Evolutionary conservation across 2,113 vertebrate species (phyloP).

Genomic region (Salvelinus sp.): DNA sequence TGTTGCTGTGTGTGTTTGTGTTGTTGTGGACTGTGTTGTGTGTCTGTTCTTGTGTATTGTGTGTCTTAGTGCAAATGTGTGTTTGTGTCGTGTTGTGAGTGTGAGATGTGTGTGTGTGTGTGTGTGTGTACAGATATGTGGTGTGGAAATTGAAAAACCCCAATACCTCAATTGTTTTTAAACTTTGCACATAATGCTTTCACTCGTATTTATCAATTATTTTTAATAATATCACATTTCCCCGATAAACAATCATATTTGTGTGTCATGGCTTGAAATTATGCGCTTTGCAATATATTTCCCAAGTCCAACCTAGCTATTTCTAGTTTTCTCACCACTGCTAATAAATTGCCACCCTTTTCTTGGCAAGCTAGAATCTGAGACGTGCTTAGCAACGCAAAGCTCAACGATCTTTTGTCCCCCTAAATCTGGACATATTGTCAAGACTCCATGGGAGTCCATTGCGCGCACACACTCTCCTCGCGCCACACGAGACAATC

Average conservation of each 20-base stretch:
- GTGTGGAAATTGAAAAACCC: neutral
- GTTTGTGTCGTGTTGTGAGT: neutral
- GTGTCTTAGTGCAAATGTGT: too few relatives aligned
- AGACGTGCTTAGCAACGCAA: slow-evolving; percentile 88
- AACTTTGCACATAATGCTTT: neutral
- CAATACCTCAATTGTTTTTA: neutral
- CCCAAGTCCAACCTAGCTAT: neutral
- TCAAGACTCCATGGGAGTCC: slow-evolving; percentile 77
- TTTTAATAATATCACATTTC: neutral
- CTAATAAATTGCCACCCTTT: slow-evolving; percentile 73
- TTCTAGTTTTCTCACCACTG: slow-evolving; percentile 67
- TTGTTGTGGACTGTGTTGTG: too few relatives aligned
- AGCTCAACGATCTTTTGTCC: slow-evolving; percentile 83
- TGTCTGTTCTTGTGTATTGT: too few relatives aligned
- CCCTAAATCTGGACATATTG: slow-evolving; percentile 80
- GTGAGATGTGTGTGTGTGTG: neutral
- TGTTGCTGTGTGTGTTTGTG: too few relatives aligned
- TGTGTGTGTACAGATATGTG: neutral
- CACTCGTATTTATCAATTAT: neutral
- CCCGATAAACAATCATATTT: neutral
- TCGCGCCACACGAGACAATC: slow-evolving; percentile 63
- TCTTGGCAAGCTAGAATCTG: slow-evolving; percentile 64
- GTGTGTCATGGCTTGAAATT: neutral
- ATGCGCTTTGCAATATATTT: neutral
- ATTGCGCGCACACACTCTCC: slow-evolving; percentile 56